Percentiles rank a stretch among this genome's conserved stretches.
Evolutionary conservation across 2,797 vertebrate genomes (phyloP).

Genomic region (Premnoplex brunnescens): DNA sequence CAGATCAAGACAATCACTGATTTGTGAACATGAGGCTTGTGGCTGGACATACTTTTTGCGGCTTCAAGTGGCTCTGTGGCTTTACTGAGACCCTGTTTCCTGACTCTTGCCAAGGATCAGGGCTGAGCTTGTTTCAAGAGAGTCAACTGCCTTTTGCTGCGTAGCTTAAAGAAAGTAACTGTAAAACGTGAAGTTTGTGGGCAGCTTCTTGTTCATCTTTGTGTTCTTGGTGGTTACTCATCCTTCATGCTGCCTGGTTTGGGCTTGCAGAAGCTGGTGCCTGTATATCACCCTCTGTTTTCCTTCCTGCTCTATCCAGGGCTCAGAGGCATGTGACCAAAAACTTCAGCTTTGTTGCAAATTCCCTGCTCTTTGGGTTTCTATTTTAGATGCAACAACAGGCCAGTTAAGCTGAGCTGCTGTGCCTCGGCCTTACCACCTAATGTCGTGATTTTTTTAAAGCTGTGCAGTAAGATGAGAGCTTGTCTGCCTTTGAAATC

Average conservation of each 20-base stretch:
- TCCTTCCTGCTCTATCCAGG: background rate
- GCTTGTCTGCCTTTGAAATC: background rate
- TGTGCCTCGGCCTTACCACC: background rate
- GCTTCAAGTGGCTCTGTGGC: background rate
- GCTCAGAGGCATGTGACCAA: background rate
- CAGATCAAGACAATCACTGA: rapidly evolving
- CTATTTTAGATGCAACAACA: background rate
- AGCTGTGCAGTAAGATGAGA: background rate
- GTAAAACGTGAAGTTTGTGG: rapidly evolving
- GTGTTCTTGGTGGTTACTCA: background rate
- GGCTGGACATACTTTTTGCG: rapidly evolving
- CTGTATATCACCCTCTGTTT: background rate
- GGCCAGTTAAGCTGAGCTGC: background rate
- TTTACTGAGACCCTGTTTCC: background rate
- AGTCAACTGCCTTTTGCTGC: background rate
- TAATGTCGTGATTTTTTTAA: background rate
- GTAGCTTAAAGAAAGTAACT: background rate
- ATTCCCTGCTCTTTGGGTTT: background rate
- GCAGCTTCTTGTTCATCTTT: background rate
- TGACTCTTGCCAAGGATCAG: background rate
- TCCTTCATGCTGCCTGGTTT: rapidly evolving
- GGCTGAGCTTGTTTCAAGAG: background rate
- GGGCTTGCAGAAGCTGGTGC: background rate
- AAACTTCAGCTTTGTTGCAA: background rate
- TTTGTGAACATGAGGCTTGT: rapidly evolving